Evolutionary conservation across 2,888 invertebrate genomes (phyloP).

Genomic region (Apodemia hepburni): DNA sequence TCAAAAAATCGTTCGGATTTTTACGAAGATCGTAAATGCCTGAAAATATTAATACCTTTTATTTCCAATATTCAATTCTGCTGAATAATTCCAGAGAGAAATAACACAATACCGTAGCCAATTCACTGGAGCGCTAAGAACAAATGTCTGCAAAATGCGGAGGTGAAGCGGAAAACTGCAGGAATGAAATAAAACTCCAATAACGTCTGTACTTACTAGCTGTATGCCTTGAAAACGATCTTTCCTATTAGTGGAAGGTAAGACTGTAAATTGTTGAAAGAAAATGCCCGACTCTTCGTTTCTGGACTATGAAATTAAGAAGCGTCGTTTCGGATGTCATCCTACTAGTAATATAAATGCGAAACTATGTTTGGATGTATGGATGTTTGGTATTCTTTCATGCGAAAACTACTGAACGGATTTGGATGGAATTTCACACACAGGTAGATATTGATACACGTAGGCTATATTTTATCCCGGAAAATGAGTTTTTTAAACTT

Average conservation of each 20-base stretch:
- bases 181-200: slow-evolving; percentile 28
- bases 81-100: slow-evolving; percentile 30
- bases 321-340: too few species aligned
- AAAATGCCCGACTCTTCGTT: slow-evolving; percentile 2
- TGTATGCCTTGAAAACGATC: slow-evolving; percentile 19
- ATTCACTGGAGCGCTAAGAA: slow-evolving; percentile 29
- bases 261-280: slow-evolving; percentile 4
- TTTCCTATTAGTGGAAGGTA: slow-evolving; percentile 9
- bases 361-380: too few species aligned
- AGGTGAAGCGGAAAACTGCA: slow-evolving; percentile 29
- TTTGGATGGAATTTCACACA: too few species aligned
- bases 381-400: too few species aligned
- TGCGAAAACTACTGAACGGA: too few species aligned
- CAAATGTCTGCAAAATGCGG: slow-evolving; percentile 25
- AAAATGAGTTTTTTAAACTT: too few species aligned
- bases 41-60: background rate
- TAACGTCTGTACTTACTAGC: slow-evolving; percentile 26
- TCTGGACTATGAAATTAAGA: slow-evolving; percentile 4
- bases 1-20: too few species aligned
- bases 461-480: too few species aligned
- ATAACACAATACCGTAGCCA: slow-evolving; percentile 30
- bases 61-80: slow-evolving; percentile 6
- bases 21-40: too few species aligned
- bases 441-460: too few species aligned
- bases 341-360: too few species aligned